Base-by-base conservation (phyloP, 2,888 invertebrate genomes). In the Allygus modestus region DNA sequence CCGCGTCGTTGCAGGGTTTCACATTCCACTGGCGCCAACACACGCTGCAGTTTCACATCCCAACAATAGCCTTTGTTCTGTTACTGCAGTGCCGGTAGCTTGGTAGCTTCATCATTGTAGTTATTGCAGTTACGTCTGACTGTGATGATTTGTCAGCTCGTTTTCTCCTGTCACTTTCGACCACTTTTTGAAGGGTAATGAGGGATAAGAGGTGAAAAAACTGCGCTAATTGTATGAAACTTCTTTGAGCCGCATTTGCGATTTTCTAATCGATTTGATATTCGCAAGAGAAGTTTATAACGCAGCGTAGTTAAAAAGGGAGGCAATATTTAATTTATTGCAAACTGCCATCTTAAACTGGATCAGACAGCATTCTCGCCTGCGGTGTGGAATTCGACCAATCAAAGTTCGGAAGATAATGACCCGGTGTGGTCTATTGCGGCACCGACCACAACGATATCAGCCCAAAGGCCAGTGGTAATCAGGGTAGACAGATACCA, bases 1-100 rank as follows among this genome's bases (percentile, higher is more conserved):
- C 65, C 28, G 65, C 65, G 28, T 28, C 28, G 65, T 65, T 65
- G 65, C 65, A 28, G n/a, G 65, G 9, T 65, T 65, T 65, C 65
- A 65, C 65, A 65, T 65, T 28, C 65, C 65, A 65, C 28, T 65
- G 65, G 4, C 28, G 65, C 31, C 65, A 28, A 4, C 65, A 15
- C 58, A 58, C 58, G 12, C 2, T 65, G 31, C 28, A 65, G 28
- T 65, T 65, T 65, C 65, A 65, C 65, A 31, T 65, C 28, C 4
- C 28, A 31, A 65, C 65, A 65, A 65, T 65, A 17, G 65, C 58
- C 12, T 58, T 58, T 58, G 58, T 58, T 65, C 65, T 65, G 15
- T 65, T 23, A 54, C 54, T 15, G 51, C 58, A 58, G 58, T 51
- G 2, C 58, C 26, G 58, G 58, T 58, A 58, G 58, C 23, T 20